Evolutionary conservation across 2,797 vertebrate species (phyloP).

Genomic region (Danio jaintianensis): DNA sequence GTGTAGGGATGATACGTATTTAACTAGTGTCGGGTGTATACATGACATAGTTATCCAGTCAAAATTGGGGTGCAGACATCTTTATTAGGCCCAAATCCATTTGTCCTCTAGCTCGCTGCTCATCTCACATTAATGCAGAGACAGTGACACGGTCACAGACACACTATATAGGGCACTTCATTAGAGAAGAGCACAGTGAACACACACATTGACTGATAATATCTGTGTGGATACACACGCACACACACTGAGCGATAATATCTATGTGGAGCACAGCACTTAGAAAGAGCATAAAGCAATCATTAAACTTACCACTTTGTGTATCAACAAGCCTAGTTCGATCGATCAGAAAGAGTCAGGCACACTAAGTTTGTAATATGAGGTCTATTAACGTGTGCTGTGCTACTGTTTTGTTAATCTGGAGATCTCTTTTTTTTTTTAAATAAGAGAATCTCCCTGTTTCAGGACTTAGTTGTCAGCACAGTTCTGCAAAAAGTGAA

Average conservation of each 20-base stretch:
- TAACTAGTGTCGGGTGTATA: neutral
- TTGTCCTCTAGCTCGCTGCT: neutral
- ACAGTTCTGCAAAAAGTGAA: too few species aligned
- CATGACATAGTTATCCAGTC: neutral
- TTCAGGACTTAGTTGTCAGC: too few species aligned
- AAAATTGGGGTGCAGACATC: conserved; percentile 3
- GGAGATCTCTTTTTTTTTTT: too few species aligned
- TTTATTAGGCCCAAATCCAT: neutral
- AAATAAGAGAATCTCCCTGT: too few species aligned
- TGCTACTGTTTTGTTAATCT: neutral
- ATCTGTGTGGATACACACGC: neutral
- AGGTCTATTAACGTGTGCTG: neutral
- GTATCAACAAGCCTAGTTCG: neutral
- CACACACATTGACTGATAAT: neutral
- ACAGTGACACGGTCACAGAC: conserved; percentile 11
- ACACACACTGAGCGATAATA: neutral
- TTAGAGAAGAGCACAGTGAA: conserved; percentile 6
- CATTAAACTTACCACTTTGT: neutral
- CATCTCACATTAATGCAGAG: conserved; percentile 18
- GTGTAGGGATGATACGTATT: neutral
- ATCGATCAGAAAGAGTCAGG: neutral
- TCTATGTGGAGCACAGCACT: neutral
- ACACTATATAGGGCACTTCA: conserved; percentile 8
- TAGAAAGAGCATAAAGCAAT: neutral
- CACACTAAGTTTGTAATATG: neutral